Percentiles rank a stretch among this genome's conserved stretches.
These are phyloP conservation scores for Meteorus colon DNA, from an alignment of 2,888 invertebrate genomes.

Conservation along the genomic window DNA sequence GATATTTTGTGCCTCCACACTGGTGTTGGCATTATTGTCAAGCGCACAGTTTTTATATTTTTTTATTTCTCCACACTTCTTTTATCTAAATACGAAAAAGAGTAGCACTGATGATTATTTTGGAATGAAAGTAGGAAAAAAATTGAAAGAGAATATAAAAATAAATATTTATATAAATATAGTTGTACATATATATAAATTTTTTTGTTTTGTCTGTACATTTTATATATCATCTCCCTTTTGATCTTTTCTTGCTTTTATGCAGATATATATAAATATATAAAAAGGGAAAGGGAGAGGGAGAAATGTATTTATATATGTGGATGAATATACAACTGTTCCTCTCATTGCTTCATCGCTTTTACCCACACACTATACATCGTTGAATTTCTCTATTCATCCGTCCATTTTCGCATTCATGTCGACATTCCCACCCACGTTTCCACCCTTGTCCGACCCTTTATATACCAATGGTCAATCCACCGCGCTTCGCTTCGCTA, in stretches of 20 bases:
- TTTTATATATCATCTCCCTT: not conserved
- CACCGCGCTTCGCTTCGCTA: constrained; percentile 37
- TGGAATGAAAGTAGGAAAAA: constrained; percentile 22
- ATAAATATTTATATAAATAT: not conserved
- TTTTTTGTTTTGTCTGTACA: not conserved
- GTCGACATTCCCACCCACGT: constrained; percentile 41
- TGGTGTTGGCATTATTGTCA: not conserved
- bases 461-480: constrained; percentile 32
- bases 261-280: constrained; percentile 6
- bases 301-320: not conserved
- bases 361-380: constrained; percentile 14
- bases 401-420: constrained; percentile 41
- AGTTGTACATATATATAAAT: not conserved
- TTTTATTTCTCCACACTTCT: not conserved
- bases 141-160: not conserved
- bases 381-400: constrained; percentile 41
- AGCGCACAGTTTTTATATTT: not conserved
- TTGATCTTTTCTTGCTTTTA: not conserved
- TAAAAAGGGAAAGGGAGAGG: not conserved
- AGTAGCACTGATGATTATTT: not conserved
- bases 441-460: constrained; percentile 20
- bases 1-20: not conserved
- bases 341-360: constrained; percentile 17
- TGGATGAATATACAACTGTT: not conserved
- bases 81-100: not conserved